Percentiles rank a stretch among this genome's conserved stretches.
Conservation (phyloP, 2,888 invertebrate genomes). For the Tribolium freemani region DNA sequence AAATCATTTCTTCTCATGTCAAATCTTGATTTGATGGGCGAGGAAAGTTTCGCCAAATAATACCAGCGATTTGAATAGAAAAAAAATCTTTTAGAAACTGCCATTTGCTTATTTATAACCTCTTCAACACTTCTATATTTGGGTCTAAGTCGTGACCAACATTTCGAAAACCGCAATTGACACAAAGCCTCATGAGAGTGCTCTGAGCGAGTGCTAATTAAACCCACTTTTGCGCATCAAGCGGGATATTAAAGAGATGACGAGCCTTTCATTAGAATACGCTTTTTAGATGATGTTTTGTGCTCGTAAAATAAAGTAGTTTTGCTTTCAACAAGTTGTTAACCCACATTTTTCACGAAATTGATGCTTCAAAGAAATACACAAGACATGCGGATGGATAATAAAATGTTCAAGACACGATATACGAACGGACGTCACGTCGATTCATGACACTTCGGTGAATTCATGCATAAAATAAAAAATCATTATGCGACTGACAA, state of each 20-base stretch:
- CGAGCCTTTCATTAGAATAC: constrained; percentile 5
- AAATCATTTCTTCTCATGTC: constrained; percentile 14
- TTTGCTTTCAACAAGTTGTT: constrained; percentile 25
- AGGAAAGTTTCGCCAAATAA: constrained; percentile 4
- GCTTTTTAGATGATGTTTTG: constrained; percentile 7
- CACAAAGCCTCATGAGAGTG: not conserved
- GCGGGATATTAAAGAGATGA: not conserved
- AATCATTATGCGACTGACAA: not conserved
- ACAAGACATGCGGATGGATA: not conserved
- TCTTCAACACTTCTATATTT: constrained; percentile 1
- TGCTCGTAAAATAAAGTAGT: constrained; percentile 10
- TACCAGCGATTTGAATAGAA: not conserved
- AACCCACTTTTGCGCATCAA: constrained; percentile 2
- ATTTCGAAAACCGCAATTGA: not conserved
- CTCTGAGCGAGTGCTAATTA: constrained; percentile 2
- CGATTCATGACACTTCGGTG: constrained; percentile 10
- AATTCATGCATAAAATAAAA: constrained; percentile 7
- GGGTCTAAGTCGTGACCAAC: constrained; percentile 10
- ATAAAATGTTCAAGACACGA: constrained; percentile 10
- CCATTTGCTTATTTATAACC: constrained; percentile 3
- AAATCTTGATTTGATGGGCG: constrained; percentile 13
- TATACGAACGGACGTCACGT: constrained; percentile 13
- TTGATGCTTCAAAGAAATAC: constrained; percentile 7
- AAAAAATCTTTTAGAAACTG: constrained; percentile 18
- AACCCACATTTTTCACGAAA: constrained; percentile 23